A percentile compares a stretch with the other conserved stretches of the same genome.
Evolutionary conservation across 2,113 vertebrate species (phyloP).

Genomic region (Larimichthys polyactis): DNA sequence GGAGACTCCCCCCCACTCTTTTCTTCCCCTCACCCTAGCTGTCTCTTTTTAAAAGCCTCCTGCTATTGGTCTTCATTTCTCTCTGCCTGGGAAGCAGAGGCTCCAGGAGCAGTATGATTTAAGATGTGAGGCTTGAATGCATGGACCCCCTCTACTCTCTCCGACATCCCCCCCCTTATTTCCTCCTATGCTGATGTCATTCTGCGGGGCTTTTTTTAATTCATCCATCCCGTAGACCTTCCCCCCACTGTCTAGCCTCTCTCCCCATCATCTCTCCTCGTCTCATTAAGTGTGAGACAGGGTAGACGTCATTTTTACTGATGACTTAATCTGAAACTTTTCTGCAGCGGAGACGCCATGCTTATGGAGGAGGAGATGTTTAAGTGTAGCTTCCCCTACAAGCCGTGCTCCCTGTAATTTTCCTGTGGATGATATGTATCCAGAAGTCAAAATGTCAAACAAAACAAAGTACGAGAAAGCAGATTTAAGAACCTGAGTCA

Average conservation of each 20-base stretch:
- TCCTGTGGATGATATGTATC: slow-evolving; percentile 37
- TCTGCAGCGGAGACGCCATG: slow-evolving; percentile 38
- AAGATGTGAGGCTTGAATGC: slow-evolving; percentile 56
- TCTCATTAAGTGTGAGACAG: slow-evolving; percentile 67
- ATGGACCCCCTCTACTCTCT: slow-evolving; percentile 39
- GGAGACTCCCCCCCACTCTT: slow-evolving; percentile 24
- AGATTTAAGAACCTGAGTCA: slow-evolving; percentile 34
- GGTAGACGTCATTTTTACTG: slow-evolving; percentile 64
- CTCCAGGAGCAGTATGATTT: slow-evolving; percentile 71
- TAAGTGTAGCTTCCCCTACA: slow-evolving; percentile 42
- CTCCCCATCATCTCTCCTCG: slow-evolving; percentile 52
- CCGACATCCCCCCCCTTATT: slow-evolving; percentile 41
- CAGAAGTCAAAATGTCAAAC: slow-evolving; percentile 58
- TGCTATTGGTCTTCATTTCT: slow-evolving; percentile 57
- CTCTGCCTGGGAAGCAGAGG: slow-evolving; percentile 47
- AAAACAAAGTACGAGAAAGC: slow-evolving; percentile 28
- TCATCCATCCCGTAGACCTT: slow-evolving; percentile 50
- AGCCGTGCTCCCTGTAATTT: slow-evolving; percentile 56
- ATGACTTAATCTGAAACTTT: slow-evolving; percentile 82
- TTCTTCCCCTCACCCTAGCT: slow-evolving; percentile 14
- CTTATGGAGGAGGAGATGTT: slow-evolving; percentile 16
- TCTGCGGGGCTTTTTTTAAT: slow-evolving; percentile 70
- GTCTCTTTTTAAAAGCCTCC: slow-evolving; percentile 59
- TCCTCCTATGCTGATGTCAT: slow-evolving; percentile 81
- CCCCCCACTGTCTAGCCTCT: slow-evolving; percentile 67